A percentile compares a stretch with the other conserved stretches of the same genome.
Conservation (phyloP, 2,797 vertebrate genomes). For the Coregonus suidteri region DNA sequence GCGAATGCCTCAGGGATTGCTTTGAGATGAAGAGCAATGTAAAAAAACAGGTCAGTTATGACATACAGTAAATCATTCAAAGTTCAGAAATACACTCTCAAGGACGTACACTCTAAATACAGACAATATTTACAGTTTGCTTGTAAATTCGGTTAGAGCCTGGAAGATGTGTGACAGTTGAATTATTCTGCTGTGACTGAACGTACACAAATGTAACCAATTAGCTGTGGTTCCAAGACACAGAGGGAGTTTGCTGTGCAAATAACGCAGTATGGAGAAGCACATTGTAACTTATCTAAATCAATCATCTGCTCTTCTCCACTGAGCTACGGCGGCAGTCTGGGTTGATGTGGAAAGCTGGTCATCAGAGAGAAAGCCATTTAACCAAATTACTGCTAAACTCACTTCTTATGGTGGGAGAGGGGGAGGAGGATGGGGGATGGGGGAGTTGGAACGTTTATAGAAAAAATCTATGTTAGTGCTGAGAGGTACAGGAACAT, state of each 20-base stretch:
- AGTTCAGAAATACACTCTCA: not conserved
- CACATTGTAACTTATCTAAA: not conserved
- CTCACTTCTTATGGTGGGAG: not conserved
- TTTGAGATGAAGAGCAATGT: too few relatives aligned
- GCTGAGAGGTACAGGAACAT: not conserved
- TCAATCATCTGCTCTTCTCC: not conserved
- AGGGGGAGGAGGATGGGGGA: too few relatives aligned
- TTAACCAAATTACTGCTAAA: not conserved
- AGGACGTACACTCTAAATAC: not conserved
- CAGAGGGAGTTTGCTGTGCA: not conserved
- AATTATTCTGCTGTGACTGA: constrained; percentile 5
- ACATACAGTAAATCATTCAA: not conserved
- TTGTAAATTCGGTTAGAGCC: not conserved
- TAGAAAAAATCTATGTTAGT: not conserved
- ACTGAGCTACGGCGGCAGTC: not conserved
- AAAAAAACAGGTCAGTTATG: not conserved
- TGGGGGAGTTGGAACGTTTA: too few relatives aligned
- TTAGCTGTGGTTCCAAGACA: not conserved
- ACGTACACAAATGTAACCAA: not conserved
- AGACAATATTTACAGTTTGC: not conserved
- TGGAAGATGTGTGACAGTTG: not conserved
- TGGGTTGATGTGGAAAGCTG: not conserved
- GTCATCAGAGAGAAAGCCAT: not conserved
- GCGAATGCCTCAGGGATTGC: too few relatives aligned
- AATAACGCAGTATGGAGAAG: not conserved